A percentile compares a stretch with the other conserved stretches of the same genome.
Evolutionary conservation across 35 echinoderm and acorn worm species (phyloP).

Genomic region (Heliocidaris erythrogramma): DNA sequence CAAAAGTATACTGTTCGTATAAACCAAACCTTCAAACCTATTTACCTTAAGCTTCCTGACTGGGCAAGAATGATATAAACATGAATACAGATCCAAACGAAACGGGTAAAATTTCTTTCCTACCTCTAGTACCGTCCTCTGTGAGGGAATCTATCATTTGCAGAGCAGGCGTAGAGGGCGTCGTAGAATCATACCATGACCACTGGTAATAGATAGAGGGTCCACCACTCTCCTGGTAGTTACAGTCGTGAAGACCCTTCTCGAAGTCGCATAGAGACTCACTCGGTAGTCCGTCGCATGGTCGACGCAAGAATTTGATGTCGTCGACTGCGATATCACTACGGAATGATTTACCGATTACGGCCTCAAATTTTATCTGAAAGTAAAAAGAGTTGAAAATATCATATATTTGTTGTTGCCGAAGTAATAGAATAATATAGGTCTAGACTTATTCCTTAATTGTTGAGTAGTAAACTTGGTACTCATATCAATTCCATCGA

Average conservation of each 20-base stretch:
- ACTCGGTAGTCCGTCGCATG: constrained; percentile 60
- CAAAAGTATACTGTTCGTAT: background rate
- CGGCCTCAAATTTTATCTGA: constrained; percentile 79
- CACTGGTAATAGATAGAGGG: constrained; percentile 25
- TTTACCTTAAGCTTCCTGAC: too few relatives aligned
- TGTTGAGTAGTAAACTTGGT: too few relatives aligned
- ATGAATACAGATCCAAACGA: too few relatives aligned
- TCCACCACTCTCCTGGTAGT: constrained; percentile 18
- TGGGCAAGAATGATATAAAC: too few relatives aligned
- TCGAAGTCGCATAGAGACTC: constrained; percentile 55
- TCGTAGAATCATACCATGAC: constrained; percentile 27
- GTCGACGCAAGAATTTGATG: constrained; percentile 62
- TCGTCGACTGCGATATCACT: constrained; percentile 95
- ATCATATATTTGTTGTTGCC: background rate
- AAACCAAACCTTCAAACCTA: too few relatives aligned
- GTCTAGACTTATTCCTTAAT: background rate
- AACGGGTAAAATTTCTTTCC: background rate
- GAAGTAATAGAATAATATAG: background rate
- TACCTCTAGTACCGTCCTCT: background rate
- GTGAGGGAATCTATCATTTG: background rate
- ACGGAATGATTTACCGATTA: constrained; percentile 51
- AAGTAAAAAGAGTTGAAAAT: background rate
- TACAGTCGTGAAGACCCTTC: constrained; percentile 33
- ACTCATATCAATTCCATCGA: too few relatives aligned
- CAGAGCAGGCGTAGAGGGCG: background rate